phyloP scores from a whole-genome alignment of 1,140 invertebrate species.

The Bombus impatiens region DNA sequence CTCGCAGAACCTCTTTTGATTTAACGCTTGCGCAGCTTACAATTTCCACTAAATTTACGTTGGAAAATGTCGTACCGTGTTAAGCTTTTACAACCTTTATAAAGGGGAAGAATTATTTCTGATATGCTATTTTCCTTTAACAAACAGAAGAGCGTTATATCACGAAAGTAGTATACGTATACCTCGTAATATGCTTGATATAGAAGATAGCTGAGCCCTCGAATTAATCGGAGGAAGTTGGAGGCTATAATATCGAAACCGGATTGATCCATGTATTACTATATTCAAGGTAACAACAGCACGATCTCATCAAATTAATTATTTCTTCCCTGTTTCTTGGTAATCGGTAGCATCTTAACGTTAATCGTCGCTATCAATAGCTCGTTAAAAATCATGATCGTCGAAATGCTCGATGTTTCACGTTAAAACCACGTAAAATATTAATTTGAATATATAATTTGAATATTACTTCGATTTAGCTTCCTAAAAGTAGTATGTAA shows the following conservation, averaged over 20 bases:
- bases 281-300: not conserved
- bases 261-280: not conserved
- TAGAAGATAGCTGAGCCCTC: not conserved
- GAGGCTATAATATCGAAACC: not conserved
- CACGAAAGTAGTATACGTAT: not conserved
- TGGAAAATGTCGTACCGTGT: not conserved
- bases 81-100: not conserved
- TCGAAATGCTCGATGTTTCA: slow-evolving; percentile 3
- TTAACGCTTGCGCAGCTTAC: not conserved
- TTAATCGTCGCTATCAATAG: not conserved
- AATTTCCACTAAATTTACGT: not conserved
- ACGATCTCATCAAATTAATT: slow-evolving; percentile 16
- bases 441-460: not conserved
- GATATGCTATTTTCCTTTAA: too few species aligned
- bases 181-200: not conserved
- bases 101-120: not conserved
- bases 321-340: not conserved
- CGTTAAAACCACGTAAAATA: not conserved
- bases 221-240: not conserved
- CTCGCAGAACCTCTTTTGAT: not conserved
- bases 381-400: not conserved
- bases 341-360: not conserved
- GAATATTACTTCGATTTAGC: too few species aligned
- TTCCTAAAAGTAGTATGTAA: too few species aligned
- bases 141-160: not conserved